A percentile compares a stretch with the other conserved stretches of the same genome.
Conservation (phyloP, 2,888 invertebrate species). For the Drosophila kambysellisi region DNA sequence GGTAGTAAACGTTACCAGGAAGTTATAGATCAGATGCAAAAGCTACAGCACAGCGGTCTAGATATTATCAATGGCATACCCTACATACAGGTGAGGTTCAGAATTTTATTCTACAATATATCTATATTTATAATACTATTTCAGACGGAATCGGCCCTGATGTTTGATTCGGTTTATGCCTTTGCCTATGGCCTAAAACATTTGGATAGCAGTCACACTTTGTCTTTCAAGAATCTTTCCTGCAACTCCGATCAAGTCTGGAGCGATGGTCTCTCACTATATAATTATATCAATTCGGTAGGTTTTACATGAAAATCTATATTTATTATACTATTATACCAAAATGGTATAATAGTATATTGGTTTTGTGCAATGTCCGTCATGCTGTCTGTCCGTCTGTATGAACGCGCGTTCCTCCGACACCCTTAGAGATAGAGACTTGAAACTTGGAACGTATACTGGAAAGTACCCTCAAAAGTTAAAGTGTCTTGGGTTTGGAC, state of each 20-base stretch:
- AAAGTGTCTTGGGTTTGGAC: no score
- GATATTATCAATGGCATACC: slow-evolving; percentile 90
- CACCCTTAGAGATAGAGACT: no score
- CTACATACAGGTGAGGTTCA: slow-evolving; percentile 87
- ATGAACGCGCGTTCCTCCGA: no score
- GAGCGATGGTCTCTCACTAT: slow-evolving; percentile 91
- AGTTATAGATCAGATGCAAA: slow-evolving; percentile 93
- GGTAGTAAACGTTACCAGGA: slow-evolving; percentile 91
- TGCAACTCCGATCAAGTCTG: slow-evolving; percentile 92
- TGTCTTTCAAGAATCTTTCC: slow-evolving; percentile 91
- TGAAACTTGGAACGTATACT: no score
- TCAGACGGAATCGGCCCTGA: slow-evolving; percentile 93
- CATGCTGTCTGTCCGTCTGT: no score
- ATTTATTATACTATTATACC: no score
- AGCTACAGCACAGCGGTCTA: slow-evolving; percentile 92
- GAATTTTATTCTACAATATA: not conserved
- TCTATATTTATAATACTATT: slow-evolving; percentile 6
- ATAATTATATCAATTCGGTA: slow-evolving; percentile 91
- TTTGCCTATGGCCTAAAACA: slow-evolving; percentile 92
- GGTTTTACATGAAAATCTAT: slow-evolving; percentile 60
- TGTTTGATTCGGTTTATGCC: slow-evolving; percentile 94
- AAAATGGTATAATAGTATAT: no score
- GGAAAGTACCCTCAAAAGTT: no score
- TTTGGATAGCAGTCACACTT: slow-evolving; percentile 89
- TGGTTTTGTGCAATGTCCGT: no score